phyloP scores from a whole-genome alignment of 1,140 invertebrate genomes.

The Conus ventricosus region DNA sequence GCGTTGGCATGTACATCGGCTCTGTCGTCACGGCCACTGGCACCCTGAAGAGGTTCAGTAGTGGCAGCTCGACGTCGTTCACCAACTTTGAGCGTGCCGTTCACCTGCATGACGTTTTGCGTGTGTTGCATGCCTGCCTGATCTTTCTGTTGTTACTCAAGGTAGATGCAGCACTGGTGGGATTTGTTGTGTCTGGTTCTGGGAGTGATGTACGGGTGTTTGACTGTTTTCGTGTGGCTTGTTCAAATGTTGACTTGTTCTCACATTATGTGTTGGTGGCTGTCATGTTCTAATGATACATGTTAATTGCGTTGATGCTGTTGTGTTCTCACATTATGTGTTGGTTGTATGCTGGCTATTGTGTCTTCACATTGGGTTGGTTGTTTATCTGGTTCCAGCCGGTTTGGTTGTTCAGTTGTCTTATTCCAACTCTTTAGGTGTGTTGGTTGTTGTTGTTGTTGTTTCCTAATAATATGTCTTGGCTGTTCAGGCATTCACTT shows the following conservation, averaged over 20 bases:
- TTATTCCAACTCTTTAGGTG: no score
- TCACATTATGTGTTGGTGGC: neutral
- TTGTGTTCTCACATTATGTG: neutral
- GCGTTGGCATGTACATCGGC: constrained; percentile 61
- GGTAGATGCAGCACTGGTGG: constrained; percentile 38
- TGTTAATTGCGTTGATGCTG: neutral
- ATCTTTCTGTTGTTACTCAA: constrained; percentile 66
- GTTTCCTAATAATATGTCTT: no score
- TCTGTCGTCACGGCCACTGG: constrained; percentile 62
- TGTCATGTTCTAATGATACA: neutral
- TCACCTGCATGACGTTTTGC: constrained; percentile 58
- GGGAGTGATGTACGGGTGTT: neutral
- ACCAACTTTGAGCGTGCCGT: constrained; percentile 58
- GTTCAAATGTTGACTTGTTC: neutral
- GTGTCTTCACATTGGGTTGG: no score
- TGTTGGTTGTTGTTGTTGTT: no score
- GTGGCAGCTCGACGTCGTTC: constrained; percentile 48
- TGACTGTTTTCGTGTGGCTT: neutral
- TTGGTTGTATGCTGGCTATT: no score
- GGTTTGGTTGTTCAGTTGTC: no score
- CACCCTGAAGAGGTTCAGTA: constrained; percentile 50
- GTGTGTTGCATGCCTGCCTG: constrained; percentile 62
- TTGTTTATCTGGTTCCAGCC: no score
- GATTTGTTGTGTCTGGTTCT: neutral
- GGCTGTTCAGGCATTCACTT: no score